These are phyloP conservation scores for Lagopus muta DNA, from an alignment of 2,113 vertebrate genomes.

Conservation along the genomic window DNA sequence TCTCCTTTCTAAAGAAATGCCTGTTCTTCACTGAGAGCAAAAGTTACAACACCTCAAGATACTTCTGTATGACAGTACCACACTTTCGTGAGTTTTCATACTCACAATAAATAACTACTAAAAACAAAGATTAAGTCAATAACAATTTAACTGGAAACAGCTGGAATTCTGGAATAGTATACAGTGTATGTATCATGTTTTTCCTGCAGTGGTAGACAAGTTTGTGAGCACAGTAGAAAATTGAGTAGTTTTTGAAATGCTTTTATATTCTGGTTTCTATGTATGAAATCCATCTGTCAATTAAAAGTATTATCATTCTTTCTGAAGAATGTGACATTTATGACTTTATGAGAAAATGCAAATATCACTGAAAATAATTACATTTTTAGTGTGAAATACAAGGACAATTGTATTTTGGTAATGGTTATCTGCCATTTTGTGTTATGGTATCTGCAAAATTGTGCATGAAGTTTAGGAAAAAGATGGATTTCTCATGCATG, in stretches of 20 bases:
- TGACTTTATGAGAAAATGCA: neutral
- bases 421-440: neutral
- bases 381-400: neutral
- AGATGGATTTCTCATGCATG: neutral
- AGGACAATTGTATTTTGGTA: neutral
- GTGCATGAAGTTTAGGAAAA: neutral
- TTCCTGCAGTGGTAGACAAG: neutral
- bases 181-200: neutral
- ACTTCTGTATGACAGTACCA: neutral
- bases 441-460: neutral
- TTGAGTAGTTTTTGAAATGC: neutral
- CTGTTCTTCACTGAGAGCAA: neutral
- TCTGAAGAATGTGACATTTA: neutral
- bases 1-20: neutral
- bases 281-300: neutral
- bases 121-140: slow-evolving; percentile 13
- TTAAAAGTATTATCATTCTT: neutral
- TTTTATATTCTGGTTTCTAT: neutral
- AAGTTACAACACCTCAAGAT: neutral
- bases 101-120: slow-evolving; percentile 15
- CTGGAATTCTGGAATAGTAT: neutral
- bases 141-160: neutral
- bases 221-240: neutral
- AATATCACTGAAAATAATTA: neutral
- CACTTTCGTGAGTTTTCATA: neutral